These are phyloP conservation scores for Poeciliopsis retropinna DNA, from an alignment of 2,113 vertebrate genomes.

Conservation along the genomic window DNA sequence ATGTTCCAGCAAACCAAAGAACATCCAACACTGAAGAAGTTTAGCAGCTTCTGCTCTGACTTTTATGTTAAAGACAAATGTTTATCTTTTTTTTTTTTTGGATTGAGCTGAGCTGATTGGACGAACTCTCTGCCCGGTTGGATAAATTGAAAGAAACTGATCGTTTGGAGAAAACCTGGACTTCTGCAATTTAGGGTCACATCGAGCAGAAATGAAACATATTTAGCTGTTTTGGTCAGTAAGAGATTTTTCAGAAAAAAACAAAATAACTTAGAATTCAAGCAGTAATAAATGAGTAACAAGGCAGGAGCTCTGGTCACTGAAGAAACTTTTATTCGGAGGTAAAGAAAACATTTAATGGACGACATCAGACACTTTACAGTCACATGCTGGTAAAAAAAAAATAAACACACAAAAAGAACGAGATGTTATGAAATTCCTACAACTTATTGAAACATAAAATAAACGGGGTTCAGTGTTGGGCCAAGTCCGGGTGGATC, in stretches of 20 bases:
- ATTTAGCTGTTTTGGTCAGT: not conserved
- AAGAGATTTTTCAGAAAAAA: not conserved
- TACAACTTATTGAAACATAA: constrained; percentile 15
- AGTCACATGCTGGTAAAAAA: constrained; percentile 31
- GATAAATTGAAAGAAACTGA: not conserved
- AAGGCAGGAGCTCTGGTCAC: not conserved
- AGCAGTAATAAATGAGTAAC: not conserved
- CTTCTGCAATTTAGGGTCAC: not conserved
- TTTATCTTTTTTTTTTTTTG: not conserved
- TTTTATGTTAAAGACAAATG: not conserved
- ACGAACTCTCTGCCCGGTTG: not conserved
- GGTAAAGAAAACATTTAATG: constrained; percentile 17
- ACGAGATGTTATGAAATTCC: constrained; percentile 3
- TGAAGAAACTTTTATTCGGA: constrained; percentile 61
- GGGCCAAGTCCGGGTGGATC: constrained; percentile 9
- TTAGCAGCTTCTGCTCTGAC: not conserved
- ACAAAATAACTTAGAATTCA: not conserved
- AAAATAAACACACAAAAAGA: constrained; percentile 30
- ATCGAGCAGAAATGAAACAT: not conserved
- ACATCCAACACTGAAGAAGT: not conserved
- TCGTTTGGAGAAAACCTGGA: not conserved
- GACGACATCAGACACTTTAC: constrained; percentile 17
- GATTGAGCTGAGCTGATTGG: constrained; percentile 31
- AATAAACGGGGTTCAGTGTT: constrained; percentile 4
- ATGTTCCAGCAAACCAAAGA: not conserved